These are phyloP conservation scores for Lasioglossum pauxillum DNA, from an alignment of 2,888 invertebrate species.

Conservation along the genomic window DNA sequence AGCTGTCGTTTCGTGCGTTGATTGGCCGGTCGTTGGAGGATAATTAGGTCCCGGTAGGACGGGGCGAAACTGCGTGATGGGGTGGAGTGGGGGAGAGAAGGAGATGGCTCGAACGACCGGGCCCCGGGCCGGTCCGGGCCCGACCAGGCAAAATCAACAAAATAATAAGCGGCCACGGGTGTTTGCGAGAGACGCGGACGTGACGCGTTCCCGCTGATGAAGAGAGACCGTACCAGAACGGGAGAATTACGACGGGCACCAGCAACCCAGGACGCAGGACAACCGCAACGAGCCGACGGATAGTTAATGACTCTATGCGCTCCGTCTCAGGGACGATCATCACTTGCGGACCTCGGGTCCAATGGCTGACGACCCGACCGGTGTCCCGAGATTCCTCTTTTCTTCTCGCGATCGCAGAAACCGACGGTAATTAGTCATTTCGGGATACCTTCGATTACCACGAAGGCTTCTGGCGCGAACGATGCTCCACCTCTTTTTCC, in stretches of 20 bases:
- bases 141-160: constrained; percentile 71
- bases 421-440: constrained; percentile 11
- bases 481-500: neutral
- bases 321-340: constrained; percentile 74
- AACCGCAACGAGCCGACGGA: constrained; percentile 78
- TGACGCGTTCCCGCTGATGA: constrained; percentile 61
- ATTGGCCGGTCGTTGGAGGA: constrained; percentile 64
- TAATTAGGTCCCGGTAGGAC: constrained; percentile 65
- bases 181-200: constrained; percentile 62
- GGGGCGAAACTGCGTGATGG: constrained; percentile 7
- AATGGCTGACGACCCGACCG: neutral
- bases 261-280: constrained; percentile 52
- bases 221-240: constrained; percentile 39
- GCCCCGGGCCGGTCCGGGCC: constrained; percentile 10
- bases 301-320: constrained; percentile 81
- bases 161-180: constrained; percentile 71
- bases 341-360: constrained; percentile 30
- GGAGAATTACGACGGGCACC: constrained; percentile 34
- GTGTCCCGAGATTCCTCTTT: neutral
- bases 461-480: neutral
- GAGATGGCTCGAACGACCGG: constrained; percentile 23
- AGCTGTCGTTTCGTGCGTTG: constrained; percentile 60
- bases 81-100: neutral
- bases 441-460: neutral
- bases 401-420: constrained; percentile 9